Evolutionary conservation across 1,140 invertebrate species (phyloP).

Genomic region (Oscheius sp.): DNA sequence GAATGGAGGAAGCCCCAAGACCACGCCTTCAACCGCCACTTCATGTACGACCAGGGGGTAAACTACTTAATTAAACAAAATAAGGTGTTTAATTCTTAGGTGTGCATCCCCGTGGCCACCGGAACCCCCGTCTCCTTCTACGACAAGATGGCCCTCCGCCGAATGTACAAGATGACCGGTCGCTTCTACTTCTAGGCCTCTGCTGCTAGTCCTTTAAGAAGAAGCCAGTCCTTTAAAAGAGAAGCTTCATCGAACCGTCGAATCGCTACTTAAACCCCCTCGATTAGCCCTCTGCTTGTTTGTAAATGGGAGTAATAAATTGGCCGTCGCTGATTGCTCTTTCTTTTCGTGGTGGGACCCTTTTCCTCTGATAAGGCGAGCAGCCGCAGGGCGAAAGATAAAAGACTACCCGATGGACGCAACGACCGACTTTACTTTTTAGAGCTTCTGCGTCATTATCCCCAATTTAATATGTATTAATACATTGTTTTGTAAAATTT

Average conservation of each 20-base stretch:
- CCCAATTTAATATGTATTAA: no score
- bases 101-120: slow-evolving; percentile 51
- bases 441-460: no score
- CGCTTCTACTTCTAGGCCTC: slow-evolving; percentile 46
- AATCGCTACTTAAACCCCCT: background rate
- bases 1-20: slow-evolving; percentile 61
- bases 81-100: slow-evolving; percentile 20
- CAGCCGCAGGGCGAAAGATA: slow-evolving; percentile 5
- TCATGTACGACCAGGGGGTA: slow-evolving; percentile 50
- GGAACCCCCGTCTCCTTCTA: slow-evolving; percentile 56
- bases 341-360: slow-evolving; percentile 15
- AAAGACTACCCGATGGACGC: slow-evolving; percentile 2
- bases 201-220: background rate
- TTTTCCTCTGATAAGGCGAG: slow-evolving; percentile 11
- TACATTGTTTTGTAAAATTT: no score
- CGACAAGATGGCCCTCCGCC: slow-evolving; percentile 50
- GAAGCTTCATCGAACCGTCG: no score
- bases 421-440: background rate
- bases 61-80: background rate
- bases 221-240: no score
- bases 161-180: slow-evolving; percentile 57
- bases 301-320: slow-evolving; percentile 15
- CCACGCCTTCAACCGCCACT: slow-evolving; percentile 58
- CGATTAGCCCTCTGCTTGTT: background rate
- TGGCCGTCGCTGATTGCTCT: background rate